Evolutionary conservation across 23 tunicate species (phyloP), one percentile per base, ranked within the genome.

Genomic region (Botrylloides violaceus): DNA sequence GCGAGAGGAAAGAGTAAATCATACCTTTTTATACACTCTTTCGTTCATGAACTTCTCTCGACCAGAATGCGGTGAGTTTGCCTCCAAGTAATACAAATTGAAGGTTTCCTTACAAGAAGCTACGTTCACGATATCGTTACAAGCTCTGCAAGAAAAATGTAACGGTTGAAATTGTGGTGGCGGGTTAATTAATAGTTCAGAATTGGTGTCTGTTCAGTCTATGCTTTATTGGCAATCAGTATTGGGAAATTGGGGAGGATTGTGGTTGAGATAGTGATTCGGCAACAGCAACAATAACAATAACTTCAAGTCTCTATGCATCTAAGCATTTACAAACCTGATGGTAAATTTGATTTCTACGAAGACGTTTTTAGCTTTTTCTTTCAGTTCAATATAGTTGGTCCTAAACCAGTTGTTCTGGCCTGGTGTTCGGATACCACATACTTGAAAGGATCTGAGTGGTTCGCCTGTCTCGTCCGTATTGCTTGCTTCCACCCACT

Each of bases 371-470:
- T 77, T 68, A 5, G 81, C 76, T 32, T 76, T 38, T 34, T 34
- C 49, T 20, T 71, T 49, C 31, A 83, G 72, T 59, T 49, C 80
- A 20, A 95, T 95, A 56, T 71, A 95, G 32, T 82, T 79, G 24
- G 99, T 77, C 49, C 95, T 77, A 47, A 87, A 75, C 99, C 99
- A 95, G 79, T 87, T 95, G 74, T 95, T 70, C 65, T 87, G 83
- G 20, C 92, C 79, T 20, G 83, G 63, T 55, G 58, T 82, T 21
- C 34, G 30, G 19, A 95, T 77, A 71, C 66, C 70, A 49, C 99
- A 95, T 19, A 87, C 94, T 82, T 78, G 79, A 77, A 87, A 79
- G 66, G 76, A 80, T 49, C 99, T 43, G 26, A 74, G 63, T 24
- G 84, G 91, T 62, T 48, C 80, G 26, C 81, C 85, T 24, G 79